Percentiles rank a stretch among this genome's conserved stretches.
These are phyloP conservation scores for Chloropsis hardwickii DNA, from an alignment of 2,113 vertebrate species.

Conservation along the genomic window DNA sequence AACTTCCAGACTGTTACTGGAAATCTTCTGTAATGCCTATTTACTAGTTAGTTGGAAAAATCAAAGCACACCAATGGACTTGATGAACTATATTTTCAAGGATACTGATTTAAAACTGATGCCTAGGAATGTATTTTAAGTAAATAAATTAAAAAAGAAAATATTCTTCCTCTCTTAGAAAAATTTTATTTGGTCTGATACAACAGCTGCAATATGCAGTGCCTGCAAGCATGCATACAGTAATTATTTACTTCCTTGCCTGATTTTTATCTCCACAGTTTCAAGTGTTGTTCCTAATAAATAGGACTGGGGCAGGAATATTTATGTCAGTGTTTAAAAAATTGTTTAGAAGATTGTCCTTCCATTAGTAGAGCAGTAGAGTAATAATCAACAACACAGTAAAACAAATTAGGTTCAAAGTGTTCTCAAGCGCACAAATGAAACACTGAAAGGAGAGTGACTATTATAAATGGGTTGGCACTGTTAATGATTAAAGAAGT, in stretches of 20 bases:
- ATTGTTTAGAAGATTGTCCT: not conserved
- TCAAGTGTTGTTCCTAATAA: not conserved
- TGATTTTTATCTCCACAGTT: not conserved
- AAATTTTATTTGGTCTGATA: not conserved
- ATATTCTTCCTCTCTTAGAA: not conserved
- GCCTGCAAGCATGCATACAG: not conserved
- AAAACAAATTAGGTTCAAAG: not conserved
- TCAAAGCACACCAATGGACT: fast-evolving
- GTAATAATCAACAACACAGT: not conserved
- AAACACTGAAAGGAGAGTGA: not conserved
- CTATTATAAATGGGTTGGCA: not conserved
- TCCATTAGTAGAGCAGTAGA: not conserved
- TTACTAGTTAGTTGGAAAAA: not conserved
- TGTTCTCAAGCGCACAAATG: not conserved
- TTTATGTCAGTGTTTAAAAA: not conserved
- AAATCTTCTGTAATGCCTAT: not conserved
- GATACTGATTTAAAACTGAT: not conserved
- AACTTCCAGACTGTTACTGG: not conserved
- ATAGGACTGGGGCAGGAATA: not conserved
- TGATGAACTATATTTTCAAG: not conserved
- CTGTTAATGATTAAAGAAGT: not conserved
- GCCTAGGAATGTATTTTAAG: not conserved
- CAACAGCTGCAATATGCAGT: not conserved
- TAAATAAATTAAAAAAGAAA: not conserved
- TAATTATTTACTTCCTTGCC: not conserved